Base-by-base conservation (phyloP, 1,140 invertebrate species). In the Thaumatotibia leucotreta region DNA sequence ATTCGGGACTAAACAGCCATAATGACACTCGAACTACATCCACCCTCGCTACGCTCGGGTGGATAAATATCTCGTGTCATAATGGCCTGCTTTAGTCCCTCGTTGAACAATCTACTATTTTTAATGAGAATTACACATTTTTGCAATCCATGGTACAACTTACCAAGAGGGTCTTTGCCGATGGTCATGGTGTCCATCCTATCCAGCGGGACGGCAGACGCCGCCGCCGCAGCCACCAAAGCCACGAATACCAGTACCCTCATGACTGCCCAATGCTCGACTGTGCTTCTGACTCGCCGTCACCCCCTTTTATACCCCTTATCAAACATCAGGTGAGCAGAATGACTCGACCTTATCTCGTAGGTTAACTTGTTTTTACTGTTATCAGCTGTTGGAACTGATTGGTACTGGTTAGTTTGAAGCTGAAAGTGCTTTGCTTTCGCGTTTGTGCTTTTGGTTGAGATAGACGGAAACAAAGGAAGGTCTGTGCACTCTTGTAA, bases 151-250 rank as follows among this genome's bases (percentile, higher is more conserved):
- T 24, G 4, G n/a, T 23, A 27, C 33, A 9, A 69, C 82, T 81
- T 61, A 89, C 86, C 73, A 63, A 89, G 49, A 6, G 20, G 73
- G 1, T 89, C 84, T 66, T 83, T 87, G 14, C 77, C 79, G 66
- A 89, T 79, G 54, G 74, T n/a, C 10, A 75, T 14, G n/a, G 74
- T 39, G 32, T 69, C 66, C 33, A 65, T 29, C 39, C 69, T 45
- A 61, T 79, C 79, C 66, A 81, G 79, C 24, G 81, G 81, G 74
- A 87, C 65, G 27, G 79, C 78, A 24, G 76, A 70, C 24, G 82
- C 84, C 14, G 83, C 29, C 4, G 84, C 79, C 68, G 74, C 73
- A 65, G 86, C 81, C 62, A 87, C 3, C 17, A 77, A 22, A n/a
- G 80, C 78, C 70, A 75, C 74, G n/a, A 85, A 32, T 64, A 83